phyloP scores from a whole-genome alignment of 2,797 vertebrate genomes.

The Eremophila alpestris region DNA sequence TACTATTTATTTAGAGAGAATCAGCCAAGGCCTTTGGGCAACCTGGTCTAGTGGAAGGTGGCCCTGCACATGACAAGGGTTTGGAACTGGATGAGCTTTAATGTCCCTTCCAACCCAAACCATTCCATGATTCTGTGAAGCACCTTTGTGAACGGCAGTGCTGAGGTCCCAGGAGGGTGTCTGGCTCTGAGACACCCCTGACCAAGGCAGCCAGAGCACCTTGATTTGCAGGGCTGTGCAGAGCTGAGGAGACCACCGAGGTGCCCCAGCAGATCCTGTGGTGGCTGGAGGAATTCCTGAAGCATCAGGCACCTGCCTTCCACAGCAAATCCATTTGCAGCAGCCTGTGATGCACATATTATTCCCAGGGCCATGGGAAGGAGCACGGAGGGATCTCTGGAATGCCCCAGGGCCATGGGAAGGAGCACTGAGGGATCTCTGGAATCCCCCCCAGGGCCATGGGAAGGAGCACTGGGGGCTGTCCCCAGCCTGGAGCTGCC shows the following conservation, averaged over 20 bases:
- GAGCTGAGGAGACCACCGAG: not conserved
- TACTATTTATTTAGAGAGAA: not conserved
- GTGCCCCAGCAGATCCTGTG: not conserved
- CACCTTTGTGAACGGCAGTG: no score
- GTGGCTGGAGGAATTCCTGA: not conserved
- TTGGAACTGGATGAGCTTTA: not conserved
- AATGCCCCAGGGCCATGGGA: rapidly evolving
- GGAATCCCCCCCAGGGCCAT: not conserved
- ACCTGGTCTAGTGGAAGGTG: not conserved
- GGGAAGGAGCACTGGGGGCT: rapidly evolving
- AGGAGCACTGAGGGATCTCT: not conserved
- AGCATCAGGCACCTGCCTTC: not conserved
- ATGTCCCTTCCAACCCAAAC: not conserved
- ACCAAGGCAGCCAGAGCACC: not conserved
- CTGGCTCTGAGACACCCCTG: not conserved
- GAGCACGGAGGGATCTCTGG: no score
- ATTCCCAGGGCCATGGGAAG: not conserved
- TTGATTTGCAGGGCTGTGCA: not conserved
- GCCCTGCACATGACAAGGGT: not conserved
- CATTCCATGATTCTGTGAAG: not conserved
- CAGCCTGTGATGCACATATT: not conserved
- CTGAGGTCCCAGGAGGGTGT: not conserved
- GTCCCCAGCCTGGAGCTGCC: not conserved
- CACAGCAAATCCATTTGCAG: not conserved
- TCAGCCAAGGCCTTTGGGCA: not conserved